Conservation (phyloP, 2,797 vertebrate species). For the Hybognathus amarus region DNA sequence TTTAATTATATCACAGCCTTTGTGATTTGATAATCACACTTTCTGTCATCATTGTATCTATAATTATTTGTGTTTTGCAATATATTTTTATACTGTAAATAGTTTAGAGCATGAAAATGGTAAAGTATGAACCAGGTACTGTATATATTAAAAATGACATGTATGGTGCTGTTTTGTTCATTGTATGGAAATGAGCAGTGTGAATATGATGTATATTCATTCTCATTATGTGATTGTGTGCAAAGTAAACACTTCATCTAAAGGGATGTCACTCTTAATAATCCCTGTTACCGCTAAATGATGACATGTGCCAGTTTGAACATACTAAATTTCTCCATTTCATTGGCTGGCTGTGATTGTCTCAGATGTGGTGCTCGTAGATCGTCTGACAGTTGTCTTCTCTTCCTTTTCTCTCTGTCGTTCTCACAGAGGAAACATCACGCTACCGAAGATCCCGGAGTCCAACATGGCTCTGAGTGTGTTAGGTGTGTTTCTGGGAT, state of each 20-base stretch:
- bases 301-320: neutral
- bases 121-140: no score
- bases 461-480: slow-evolving; percentile 77
- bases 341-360: neutral
- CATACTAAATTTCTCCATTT: neutral
- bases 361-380: neutral
- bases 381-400: neutral
- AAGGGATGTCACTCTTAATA: no score
- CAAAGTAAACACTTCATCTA: neutral
- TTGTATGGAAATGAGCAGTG: neutral
- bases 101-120: neutral
- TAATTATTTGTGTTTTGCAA: neutral
- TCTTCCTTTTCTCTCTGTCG: slow-evolving; percentile 33
- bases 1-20: neutral
- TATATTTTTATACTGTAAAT: neutral
- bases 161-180: neutral
- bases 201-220: neutral
- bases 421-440: slow-evolving; percentile 80
- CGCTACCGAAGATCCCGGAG: slow-evolving; percentile 72
- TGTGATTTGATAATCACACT: neutral
- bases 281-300: no score
- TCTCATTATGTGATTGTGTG: no score
- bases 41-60: neutral
- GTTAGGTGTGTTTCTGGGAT: slow-evolving; percentile 78
- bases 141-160: neutral